Evolutionary conservation across 2,888 invertebrate species (phyloP), one percentile per base, ranked within the genome.

Genomic region (Ormyrus rosae): DNA sequence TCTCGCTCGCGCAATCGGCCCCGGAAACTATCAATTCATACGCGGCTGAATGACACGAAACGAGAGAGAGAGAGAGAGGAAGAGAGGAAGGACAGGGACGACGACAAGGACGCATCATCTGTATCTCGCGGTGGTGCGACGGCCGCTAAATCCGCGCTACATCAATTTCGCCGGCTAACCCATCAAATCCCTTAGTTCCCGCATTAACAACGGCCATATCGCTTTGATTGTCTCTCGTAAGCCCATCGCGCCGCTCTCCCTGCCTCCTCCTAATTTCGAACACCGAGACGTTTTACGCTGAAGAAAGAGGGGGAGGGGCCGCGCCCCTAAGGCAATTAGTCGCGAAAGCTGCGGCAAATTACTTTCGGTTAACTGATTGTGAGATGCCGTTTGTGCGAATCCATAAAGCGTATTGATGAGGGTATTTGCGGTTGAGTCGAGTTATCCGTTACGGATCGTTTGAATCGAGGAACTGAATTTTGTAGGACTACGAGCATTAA

Each of bases 171-270:
- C 45, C 6, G 10, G 63, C n/a, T 19, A 65, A 46, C 53, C 71
- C 63, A 72, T 79, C 69, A 69, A 74, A 74, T 65, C 67, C 68
- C 45, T 72, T 65, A 72, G 77, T 81, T 81, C 45, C 64, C 64
- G 51, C 61, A 80, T 80, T 80, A 80, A 80, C 77, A 65, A 53
- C 34, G 55, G 34, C 72, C 68, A 61, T 76, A 72, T 76, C 61
- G 65, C 50, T 63, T 72, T 76, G 72, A 76, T 80, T 80, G 76
- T 63, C 71, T 63, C 53, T 19, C 1, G 19, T 19, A 19, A 19
- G 19, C 19, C 45, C 2, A 9, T 7, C 55, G 69, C 56, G 50
- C 34, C 50, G n/a, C 45, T 65, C 19, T 13, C 13, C 11, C 51
- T 53, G n/a, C 51, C 19, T 19, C 19, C 19, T 19, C 19, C 19